A percentile compares a stretch with the other conserved stretches of the same genome.
Conservation (phyloP, 35 echinoderm and acorn worm genomes). For the Nesometra sesokonis region DNA sequence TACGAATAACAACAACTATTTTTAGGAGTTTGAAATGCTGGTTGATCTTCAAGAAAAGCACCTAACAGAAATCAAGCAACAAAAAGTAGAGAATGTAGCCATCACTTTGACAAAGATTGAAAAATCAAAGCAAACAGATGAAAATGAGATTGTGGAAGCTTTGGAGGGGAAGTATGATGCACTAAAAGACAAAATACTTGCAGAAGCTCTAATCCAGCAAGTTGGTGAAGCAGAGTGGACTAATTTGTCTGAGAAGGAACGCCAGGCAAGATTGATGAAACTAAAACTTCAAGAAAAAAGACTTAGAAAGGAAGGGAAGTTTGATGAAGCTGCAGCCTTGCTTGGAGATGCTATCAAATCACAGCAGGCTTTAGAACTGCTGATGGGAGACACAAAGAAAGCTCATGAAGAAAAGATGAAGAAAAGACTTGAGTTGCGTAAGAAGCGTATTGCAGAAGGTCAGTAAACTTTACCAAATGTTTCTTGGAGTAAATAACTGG, state of each 20-base stretch:
- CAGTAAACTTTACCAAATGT: not conserved
- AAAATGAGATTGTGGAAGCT: slow-evolving; percentile 82
- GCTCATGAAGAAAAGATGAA: slow-evolving; percentile 69
- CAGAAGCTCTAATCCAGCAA: slow-evolving; percentile 93
- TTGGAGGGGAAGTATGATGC: slow-evolving; percentile 91
- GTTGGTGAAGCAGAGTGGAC: slow-evolving; percentile 92
- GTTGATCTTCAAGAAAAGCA: slow-evolving; percentile 64
- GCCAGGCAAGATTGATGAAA: slow-evolving; percentile 65
- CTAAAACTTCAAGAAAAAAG: slow-evolving; percentile 63
- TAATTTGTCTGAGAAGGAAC: slow-evolving; percentile 68
- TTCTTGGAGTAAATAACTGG: too few relatives aligned
- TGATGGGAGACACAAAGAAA: slow-evolving; percentile 71
- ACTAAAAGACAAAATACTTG: slow-evolving; percentile 79
- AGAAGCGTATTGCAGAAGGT: slow-evolving; percentile 28
- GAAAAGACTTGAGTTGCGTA: slow-evolving; percentile 38
- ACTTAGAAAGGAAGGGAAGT: slow-evolving; percentile 66
- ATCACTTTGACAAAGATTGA: slow-evolving; percentile 54
- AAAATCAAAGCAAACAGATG: slow-evolving; percentile 46
- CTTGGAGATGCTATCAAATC: slow-evolving; percentile 68
- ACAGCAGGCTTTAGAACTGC: slow-evolving; percentile 61
- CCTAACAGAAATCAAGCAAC: slow-evolving; percentile 53
- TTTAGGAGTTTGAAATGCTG: slow-evolving; percentile 59
- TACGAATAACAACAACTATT: too few relatives aligned
- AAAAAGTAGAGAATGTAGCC: slow-evolving; percentile 62
- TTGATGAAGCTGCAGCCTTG: slow-evolving; percentile 68